phyloP scores from a whole-genome alignment of 2,797 vertebrate species.

The Spheniscus humboldti region DNA sequence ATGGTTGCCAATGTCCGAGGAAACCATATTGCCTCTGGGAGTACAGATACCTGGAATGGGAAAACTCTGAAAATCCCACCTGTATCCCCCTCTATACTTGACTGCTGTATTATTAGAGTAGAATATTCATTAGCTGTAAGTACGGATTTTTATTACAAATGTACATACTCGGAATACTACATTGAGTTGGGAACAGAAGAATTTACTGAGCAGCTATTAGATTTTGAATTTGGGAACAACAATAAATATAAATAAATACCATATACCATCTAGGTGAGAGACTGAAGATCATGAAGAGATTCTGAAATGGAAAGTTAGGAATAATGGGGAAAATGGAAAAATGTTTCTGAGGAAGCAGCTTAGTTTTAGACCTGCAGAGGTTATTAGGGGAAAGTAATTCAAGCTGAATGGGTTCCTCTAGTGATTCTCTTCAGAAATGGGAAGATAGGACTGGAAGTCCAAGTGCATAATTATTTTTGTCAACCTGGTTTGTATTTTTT shows the following conservation, averaged over 20 bases:
- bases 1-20: slow-evolving; percentile 81
- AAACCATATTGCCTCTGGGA: slow-evolving; percentile 80
- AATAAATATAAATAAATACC: background rate
- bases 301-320: background rate
- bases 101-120: slow-evolving; percentile 81
- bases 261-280: background rate
- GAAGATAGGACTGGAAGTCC: background rate
- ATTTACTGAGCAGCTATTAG: background rate
- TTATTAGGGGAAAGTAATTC: background rate
- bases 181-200: background rate
- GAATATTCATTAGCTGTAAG: slow-evolving; percentile 83
- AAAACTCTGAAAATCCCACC: slow-evolving; percentile 82
- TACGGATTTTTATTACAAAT: background rate
- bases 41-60: slow-evolving; percentile 81
- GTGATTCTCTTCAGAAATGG: background rate
- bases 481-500: background rate
- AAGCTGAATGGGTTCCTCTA: background rate
- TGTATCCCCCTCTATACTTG: slow-evolving; percentile 80
- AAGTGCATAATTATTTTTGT: background rate
- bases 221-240: background rate
- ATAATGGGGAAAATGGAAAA: background rate
- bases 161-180: background rate
- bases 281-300: background rate
- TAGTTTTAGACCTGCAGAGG: background rate
- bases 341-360: background rate